Percentiles rank a stretch among this genome's conserved stretches.
Conservation (phyloP, 2,797 vertebrate species). For the Hyperoplus lanceolatus region DNA sequence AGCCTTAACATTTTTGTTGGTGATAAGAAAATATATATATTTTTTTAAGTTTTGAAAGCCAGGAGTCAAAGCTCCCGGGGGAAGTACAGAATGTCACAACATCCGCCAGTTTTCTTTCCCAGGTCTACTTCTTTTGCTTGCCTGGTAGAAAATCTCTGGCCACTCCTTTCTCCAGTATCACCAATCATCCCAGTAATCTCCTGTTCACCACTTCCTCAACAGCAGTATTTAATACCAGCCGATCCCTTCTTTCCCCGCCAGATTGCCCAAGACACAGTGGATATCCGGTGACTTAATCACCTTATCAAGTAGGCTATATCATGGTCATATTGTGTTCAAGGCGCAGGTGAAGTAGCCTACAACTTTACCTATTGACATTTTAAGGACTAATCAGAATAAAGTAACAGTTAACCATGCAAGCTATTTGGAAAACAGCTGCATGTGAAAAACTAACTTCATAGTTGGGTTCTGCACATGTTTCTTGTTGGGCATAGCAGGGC, state of each 20-base stretch:
- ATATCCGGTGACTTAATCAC: no score
- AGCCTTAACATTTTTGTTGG: no score
- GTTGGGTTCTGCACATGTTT: not conserved
- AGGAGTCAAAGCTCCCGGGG: not conserved
- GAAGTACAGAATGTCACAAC: slow-evolving; percentile 5
- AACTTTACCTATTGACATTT: not conserved
- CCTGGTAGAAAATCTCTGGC: not conserved
- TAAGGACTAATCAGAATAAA: not conserved
- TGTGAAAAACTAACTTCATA: not conserved
- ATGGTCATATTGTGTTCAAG: not conserved
- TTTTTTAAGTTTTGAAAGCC: not conserved
- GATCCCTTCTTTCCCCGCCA: no score
- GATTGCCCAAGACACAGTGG: not conserved
- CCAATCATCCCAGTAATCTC: no score
- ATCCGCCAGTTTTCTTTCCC: not conserved
- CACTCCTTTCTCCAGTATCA: not conserved
- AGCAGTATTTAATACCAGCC: no score
- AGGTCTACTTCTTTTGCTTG: not conserved
- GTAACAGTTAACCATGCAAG: not conserved
- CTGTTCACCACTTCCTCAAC: not conserved
- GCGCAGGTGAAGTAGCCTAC: not conserved
- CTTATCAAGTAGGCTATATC: not conserved
- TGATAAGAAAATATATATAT: not conserved
- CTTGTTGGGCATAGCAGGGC: not conserved
- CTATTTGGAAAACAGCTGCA: not conserved